Base-by-base conservation (phyloP, 2,113 vertebrate species). In the Pyrgilauda ruficollis region DNA sequence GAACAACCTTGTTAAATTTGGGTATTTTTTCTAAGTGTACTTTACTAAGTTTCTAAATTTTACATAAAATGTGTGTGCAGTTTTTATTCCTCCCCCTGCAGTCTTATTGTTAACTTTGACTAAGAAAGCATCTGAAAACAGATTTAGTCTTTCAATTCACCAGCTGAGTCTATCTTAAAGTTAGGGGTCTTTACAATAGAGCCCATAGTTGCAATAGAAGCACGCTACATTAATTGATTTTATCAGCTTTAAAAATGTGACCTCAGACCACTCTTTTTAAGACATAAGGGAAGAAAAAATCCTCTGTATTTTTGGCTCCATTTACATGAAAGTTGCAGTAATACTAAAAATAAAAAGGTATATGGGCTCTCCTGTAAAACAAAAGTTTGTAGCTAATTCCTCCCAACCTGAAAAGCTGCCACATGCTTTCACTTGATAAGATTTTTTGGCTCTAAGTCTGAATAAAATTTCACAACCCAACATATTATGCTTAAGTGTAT, bases 381-480 rank as follows among this genome's bases (percentile, higher is more conserved):
- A 39, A 7, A 93, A 80, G 50, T 63, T 83, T 59, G 43, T 50
- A 50, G 63, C 12, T 0, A 52, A 70, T 91, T 76, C 78, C 13
- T 80, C n/a, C 47, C 64, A 77, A 49, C 30, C 64, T 78, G 75
- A 64, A 88, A 93, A 87, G 37, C 50, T 73, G 61, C 67, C 2
- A 7, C 52, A 44, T 67, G 47, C 61, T 84, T 95, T 73, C 20
- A 61, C 24, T 81, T 56, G 85, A 90, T 77, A 81, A 67, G 13
- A 47, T 37, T 50, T 88, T 88, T 86, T 88, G 92, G 75, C 82
- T 95, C 27, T 3, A 20, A 79, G 80, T 61, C 27, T 88, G 87
- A 95, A 88, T 84, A 88, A 84, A 93, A 77, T 95, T 74, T 90
- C 52, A 76, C 23, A 87, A 72, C 18, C 44, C 43, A 72, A 69